Evolutionary conservation across 30 jellyfish, hydroid and myxozoan species (phyloP), one percentile per base, ranked within the genome.

Genomic region (Turritopsis dohrnii): DNA sequence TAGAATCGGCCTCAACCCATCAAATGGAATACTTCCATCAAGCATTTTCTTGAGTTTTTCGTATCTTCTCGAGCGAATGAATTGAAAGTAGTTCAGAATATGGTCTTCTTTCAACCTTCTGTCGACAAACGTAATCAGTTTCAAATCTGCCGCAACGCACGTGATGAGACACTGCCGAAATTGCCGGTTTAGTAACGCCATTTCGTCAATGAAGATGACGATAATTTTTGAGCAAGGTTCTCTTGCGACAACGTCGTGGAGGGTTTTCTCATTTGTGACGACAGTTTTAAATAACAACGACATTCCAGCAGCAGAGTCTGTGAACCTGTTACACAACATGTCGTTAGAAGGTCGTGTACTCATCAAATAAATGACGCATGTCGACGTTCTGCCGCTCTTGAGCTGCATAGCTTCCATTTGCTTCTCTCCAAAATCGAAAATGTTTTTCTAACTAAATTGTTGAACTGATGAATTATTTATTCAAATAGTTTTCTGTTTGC

Each of bases 71-170:
- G 18, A 26, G 31, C 60, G 60, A 22, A 72, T 30, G 31, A 26
- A 72, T 26, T 31, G 31, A 22, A 72, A 72, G 16, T 16, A 22
- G 31, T 52, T 18, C 1, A 72, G n/a, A 1, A 72, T 22, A 72
- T 26, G 23, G 16, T 72, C 81, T 3, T 72, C 22, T 31, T 19
- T 17, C n/a, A 22, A 30, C 8, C 52, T 52, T 1, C 31, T 72
- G 81, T 72, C n/a, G 18, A 26, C 52, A 72, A 72, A 20, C 18
- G 52, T 22, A 3, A 72, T 22, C 31, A 72, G 18, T 1, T 22
- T 72, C 81, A 72, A 72, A 72, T 72, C 22, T 18, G 81, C 52
- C 30, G 60, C 81, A 18, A 72, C 81, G 22, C 31, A 52, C 8
- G 30, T 72, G 1, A 52, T 72, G 22, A 72, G 52, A 72, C 31